These are phyloP conservation scores for Mimas tiliae DNA, from an alignment of 2,888 invertebrate species.

Conservation along the genomic window DNA sequence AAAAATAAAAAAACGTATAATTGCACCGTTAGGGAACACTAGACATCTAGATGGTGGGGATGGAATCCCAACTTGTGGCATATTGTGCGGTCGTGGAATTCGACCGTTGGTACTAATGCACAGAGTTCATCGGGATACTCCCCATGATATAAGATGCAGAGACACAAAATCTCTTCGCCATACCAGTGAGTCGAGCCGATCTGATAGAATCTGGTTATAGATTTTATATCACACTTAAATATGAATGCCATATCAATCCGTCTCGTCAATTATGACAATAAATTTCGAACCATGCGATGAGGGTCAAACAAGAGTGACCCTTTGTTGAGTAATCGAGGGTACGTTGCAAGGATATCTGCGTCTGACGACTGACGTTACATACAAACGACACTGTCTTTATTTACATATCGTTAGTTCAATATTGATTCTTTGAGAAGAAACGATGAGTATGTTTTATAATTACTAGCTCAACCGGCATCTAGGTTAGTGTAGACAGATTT, in stretches of 20 bases:
- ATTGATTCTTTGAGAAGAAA: slow-evolving; percentile 1
- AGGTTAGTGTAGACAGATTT: background rate
- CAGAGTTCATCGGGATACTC: no score
- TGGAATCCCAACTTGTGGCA: no score
- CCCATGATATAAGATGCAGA: no score
- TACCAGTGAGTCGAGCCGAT: no score
- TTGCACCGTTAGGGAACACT: no score
- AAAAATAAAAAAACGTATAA: no score
- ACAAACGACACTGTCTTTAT: slow-evolving; percentile 33
- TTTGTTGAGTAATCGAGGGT: slow-evolving; percentile 48
- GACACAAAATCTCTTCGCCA: no score
- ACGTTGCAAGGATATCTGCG: slow-evolving; percentile 9
- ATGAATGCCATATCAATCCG: slow-evolving; percentile 43
- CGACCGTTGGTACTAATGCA: no score
- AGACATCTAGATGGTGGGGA: no score
- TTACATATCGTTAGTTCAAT: slow-evolving; percentile 32
- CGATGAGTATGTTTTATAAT: slow-evolving; percentile 15
- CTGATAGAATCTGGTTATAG: no score
- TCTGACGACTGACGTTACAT: background rate
- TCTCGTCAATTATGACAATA: slow-evolving; percentile 57
- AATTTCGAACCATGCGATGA: slow-evolving; percentile 52
- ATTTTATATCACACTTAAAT: background rate
- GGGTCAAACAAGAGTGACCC: slow-evolving; percentile 56
- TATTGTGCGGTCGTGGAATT: no score
- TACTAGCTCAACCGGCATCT: slow-evolving; percentile 11